Evolutionary conservation across 2,797 vertebrate species (phyloP).

Genomic region (Scarus forsteni): DNA sequence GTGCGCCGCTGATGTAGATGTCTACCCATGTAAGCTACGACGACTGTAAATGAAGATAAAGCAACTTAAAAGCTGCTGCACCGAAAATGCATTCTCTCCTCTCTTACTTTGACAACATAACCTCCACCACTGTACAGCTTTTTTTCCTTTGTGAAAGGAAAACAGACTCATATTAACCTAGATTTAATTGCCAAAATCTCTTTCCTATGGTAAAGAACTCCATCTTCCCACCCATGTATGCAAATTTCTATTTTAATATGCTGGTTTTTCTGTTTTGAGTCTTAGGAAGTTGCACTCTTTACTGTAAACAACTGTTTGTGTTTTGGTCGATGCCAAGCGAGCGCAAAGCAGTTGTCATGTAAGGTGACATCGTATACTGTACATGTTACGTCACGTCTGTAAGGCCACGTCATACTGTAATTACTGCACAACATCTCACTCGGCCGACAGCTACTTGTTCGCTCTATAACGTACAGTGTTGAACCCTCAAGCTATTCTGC

Average conservation of each 20-base stretch:
- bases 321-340: constrained; percentile 60
- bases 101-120: constrained; percentile 60
- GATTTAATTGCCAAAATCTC: constrained; percentile 83
- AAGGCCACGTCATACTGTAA: constrained; percentile 54
- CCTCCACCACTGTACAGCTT: constrained; percentile 65
- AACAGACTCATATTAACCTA: constrained; percentile 68
- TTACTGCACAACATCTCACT: constrained; percentile 55
- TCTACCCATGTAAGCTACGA: constrained; percentile 49
- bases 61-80: constrained; percentile 49
- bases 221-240: constrained; percentile 75
- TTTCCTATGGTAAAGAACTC: constrained; percentile 86
- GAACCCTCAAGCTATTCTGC: constrained; percentile 62
- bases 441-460: constrained; percentile 67
- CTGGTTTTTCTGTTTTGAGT: constrained; percentile 71
- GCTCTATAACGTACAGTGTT: constrained; percentile 70
- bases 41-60: constrained; percentile 58
- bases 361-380: constrained; percentile 55
- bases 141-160: constrained; percentile 74
- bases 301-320: constrained; percentile 60
- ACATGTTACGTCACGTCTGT: constrained; percentile 48
- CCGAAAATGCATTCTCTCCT: constrained; percentile 51
- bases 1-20: constrained; percentile 43
- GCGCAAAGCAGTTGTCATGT: constrained; percentile 56
- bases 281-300: constrained; percentile 61
- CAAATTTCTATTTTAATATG: constrained; percentile 85